Conservation (phyloP, 2,797 vertebrate species). For the Enteromius argenteus region DNA sequence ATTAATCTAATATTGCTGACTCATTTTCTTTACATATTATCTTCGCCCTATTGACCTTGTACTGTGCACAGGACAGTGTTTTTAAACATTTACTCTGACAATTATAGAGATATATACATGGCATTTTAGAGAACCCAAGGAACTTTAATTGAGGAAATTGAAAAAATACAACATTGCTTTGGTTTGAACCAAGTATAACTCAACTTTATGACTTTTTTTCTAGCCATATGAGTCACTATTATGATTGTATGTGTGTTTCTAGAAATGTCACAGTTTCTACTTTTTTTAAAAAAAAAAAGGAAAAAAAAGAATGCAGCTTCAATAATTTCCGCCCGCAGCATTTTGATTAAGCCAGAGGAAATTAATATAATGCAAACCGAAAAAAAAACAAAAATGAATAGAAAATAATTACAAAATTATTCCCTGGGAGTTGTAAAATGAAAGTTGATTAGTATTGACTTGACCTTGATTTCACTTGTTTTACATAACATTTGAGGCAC, state of each 20-base stretch:
- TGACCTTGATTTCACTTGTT: neutral
- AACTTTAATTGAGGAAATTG: neutral
- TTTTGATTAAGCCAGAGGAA: neutral
- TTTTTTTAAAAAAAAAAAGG: neutral
- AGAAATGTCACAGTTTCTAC: neutral
- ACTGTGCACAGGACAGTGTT: neutral
- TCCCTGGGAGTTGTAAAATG: neutral
- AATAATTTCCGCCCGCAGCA: neutral
- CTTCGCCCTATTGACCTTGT: neutral
- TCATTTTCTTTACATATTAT: conserved; percentile 6
- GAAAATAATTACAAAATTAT: neutral
- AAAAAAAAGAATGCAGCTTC: neutral
- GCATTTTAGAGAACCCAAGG: neutral
- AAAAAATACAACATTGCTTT: neutral
- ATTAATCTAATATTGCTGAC: neutral
- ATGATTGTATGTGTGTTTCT: neutral
- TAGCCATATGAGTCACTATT: neutral
- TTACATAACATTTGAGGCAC: neutral
- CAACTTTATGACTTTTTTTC: neutral
- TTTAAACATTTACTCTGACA: neutral
- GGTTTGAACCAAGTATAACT: neutral
- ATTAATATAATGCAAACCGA: neutral
- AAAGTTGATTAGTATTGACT: neutral
- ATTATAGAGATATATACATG: neutral
- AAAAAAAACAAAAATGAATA: neutral